Conservation (phyloP, 1,140 invertebrate species). For the Musca domestica region DNA sequence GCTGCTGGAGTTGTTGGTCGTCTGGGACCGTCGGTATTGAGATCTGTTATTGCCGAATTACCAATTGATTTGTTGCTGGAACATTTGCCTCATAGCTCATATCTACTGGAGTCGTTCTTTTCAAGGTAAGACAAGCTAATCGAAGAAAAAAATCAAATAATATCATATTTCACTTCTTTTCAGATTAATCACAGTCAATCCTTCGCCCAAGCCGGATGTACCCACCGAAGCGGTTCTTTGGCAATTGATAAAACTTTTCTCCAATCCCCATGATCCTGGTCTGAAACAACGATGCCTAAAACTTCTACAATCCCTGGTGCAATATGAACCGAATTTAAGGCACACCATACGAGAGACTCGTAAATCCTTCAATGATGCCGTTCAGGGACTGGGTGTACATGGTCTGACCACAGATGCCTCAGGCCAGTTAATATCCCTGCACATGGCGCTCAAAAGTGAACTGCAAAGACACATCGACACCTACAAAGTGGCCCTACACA, state of each 20-base stretch:
- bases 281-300: constrained; percentile 60
- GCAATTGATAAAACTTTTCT: constrained; percentile 77
- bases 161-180: not conserved
- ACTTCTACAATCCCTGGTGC: constrained; percentile 57
- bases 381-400: constrained; percentile 84
- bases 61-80: constrained; percentile 85
- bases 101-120: constrained; percentile 82
- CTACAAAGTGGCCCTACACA: constrained; percentile 84
- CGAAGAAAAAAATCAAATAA: no score
- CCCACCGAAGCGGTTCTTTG: constrained; percentile 75
- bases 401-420: constrained; percentile 68
- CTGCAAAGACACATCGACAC: constrained; percentile 79
- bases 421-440: constrained; percentile 64
- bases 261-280: constrained; percentile 64
- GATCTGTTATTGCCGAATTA: constrained; percentile 70
- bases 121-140: constrained; percentile 62
- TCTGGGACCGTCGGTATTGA: constrained; percentile 71
- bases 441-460: constrained; percentile 75
- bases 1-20: constrained; percentile 74
- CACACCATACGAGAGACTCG: constrained; percentile 64
- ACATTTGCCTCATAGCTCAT: constrained; percentile 79
- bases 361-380: constrained; percentile 75
- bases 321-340: constrained; percentile 60
- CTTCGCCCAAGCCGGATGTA: constrained; percentile 62
- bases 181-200: constrained; percentile 60